Percentiles rank a stretch among this genome's conserved stretches.
phyloP scores from a whole-genome alignment of 2,113 vertebrate species.

The Chiloscyllium plagiosum region DNA sequence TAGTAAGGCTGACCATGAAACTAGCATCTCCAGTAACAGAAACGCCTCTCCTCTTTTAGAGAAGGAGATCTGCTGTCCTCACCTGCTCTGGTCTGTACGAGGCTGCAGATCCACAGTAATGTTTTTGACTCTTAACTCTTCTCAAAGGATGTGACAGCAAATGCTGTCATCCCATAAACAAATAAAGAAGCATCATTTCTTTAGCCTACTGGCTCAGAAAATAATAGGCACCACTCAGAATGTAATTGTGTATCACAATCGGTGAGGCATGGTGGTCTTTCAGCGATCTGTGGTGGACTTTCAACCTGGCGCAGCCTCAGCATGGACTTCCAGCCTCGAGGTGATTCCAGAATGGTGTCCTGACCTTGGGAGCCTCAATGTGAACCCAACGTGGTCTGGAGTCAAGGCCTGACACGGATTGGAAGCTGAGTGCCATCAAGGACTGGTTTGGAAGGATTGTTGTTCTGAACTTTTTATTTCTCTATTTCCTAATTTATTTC shows the following conservation, averaged over 20 bases:
- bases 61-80: background rate
- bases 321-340: too few species aligned
- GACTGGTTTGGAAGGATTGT: too few species aligned
- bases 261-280: too few species aligned
- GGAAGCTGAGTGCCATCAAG: too few species aligned
- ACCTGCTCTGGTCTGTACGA: background rate
- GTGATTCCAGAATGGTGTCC: too few species aligned
- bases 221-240: background rate
- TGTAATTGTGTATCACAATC: background rate
- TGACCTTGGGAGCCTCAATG: too few species aligned
- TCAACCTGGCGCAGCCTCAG: too few species aligned
- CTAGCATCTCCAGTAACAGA: background rate
- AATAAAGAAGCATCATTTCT: background rate
- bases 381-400: too few species aligned
- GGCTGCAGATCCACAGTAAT: background rate
- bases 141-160: background rate
- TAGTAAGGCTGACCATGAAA: background rate
- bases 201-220: background rate
- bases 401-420: too few species aligned
- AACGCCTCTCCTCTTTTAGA: background rate
- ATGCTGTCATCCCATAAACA: background rate
- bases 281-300: too few species aligned
- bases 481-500: too few species aligned
- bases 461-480: too few species aligned
- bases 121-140: background rate